A percentile compares a stretch with the other conserved stretches of the same genome.
These are phyloP conservation scores for Cheilosia variabilis DNA, from an alignment of 2,888 invertebrate species.

Conservation along the genomic window DNA sequence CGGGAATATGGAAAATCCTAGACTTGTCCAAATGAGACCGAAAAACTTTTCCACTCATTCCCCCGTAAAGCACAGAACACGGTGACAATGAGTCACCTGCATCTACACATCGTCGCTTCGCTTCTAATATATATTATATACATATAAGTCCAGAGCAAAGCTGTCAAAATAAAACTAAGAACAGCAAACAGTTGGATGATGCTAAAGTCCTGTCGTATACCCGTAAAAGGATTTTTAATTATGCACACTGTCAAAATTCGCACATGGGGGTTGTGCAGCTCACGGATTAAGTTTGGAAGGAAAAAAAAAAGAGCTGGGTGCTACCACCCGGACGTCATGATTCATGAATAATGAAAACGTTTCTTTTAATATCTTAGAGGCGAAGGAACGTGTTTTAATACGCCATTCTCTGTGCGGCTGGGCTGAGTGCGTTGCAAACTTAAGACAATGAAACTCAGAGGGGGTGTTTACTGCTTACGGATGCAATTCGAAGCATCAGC, in stretches of 20 bases:
- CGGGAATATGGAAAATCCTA: constrained; percentile 58
- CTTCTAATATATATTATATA: background rate
- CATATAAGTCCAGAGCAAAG: constrained; percentile 6
- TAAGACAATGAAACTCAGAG: no score
- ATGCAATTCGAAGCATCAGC: constrained; percentile 18
- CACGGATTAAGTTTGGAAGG: constrained; percentile 10
- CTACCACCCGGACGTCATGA: constrained; percentile 21
- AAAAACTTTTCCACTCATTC: constrained; percentile 38
- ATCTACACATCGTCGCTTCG: constrained; percentile 5
- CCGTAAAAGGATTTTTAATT: constrained; percentile 54
- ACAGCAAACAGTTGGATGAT: constrained; percentile 23
- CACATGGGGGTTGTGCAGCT: constrained; percentile 26
- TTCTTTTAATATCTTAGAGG: no score
- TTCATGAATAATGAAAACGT: no score
- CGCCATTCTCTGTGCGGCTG: no score
- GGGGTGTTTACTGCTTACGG: background rate
- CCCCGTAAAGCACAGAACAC: constrained; percentile 2
- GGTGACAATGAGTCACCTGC: constrained; percentile 27
- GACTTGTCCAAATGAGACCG: constrained; percentile 63
- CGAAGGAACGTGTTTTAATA: no score
- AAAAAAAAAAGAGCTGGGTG: background rate
- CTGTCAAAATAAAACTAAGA: constrained; percentile 24
- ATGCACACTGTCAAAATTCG: constrained; percentile 43
- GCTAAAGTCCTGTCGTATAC: constrained; percentile 5
- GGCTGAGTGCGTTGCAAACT: no score